Conservation (phyloP, 2,797 vertebrate genomes). For the Cossypha caffra region DNA sequence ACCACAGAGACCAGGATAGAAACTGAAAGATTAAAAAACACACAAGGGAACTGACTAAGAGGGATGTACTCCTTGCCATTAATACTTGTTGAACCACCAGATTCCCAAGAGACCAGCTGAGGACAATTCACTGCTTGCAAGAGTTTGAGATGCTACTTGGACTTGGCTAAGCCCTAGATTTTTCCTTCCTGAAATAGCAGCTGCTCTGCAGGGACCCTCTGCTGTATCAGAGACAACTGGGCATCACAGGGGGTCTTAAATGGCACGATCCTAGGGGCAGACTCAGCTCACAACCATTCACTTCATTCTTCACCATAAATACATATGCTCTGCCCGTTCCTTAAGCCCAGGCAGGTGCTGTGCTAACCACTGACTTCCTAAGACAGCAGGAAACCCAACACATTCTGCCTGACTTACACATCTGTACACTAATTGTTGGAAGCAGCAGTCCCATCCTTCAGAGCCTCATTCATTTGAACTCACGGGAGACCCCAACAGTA, state of each 20-base stretch:
- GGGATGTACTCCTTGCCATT: background rate
- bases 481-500: background rate
- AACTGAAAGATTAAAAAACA: background rate
- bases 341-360: background rate
- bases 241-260: background rate
- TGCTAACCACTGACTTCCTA: background rate
- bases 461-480: conserved; percentile 23
- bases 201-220: background rate
- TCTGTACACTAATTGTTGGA: background rate
- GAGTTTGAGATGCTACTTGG: background rate
- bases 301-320: background rate
- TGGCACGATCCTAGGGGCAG: rapidly evolving
- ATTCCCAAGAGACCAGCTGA: background rate
- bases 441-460: background rate
- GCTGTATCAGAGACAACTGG: background rate
- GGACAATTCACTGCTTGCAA: background rate
- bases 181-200: background rate
- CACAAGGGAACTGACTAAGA: background rate
- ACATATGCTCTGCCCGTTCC: background rate
- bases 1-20: background rate
- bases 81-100: background rate
- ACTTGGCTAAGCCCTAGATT: background rate
- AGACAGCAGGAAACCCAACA: background rate
- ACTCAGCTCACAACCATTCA: background rate
- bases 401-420: background rate